Conservation (phyloP, 2,888 invertebrate species). For the Bombylius major region DNA sequence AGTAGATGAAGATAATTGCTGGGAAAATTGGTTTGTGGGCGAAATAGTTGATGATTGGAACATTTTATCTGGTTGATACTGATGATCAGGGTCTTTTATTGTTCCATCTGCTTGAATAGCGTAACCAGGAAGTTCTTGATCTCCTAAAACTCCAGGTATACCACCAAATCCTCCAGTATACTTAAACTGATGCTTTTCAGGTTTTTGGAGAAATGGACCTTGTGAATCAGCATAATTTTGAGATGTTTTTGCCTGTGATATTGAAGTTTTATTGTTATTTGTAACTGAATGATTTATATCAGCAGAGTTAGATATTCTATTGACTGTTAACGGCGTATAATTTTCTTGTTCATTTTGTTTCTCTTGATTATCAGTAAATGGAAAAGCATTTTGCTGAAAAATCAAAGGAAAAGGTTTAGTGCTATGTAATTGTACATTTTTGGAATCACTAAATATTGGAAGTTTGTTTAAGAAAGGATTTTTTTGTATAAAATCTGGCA, state of each 20-base stretch:
- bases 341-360: not conserved
- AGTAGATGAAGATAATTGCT: no score
- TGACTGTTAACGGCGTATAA: no score
- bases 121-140: conserved; percentile 18
- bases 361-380: not conserved
- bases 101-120: conserved; percentile 18
- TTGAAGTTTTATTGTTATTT: no score
- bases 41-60: no score
- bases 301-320: no score
- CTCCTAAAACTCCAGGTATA: conserved; percentile 21
- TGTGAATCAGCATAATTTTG: no score
- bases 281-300: no score
- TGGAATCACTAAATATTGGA: not conserved
- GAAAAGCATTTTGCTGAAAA: not conserved
- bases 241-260: no score
- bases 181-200: conserved; percentile 13
- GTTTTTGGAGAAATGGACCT: no score
- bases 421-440: conserved; percentile 4
- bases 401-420: not conserved
- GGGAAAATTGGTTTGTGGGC: not conserved
- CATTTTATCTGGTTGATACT: conserved; percentile 1
- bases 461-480: no score
- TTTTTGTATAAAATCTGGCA: no score
- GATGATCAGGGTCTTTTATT: conserved; percentile 16
- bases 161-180: conserved; percentile 32